Base-by-base conservation (phyloP, 2,113 vertebrate genomes). In the Odobenus rosmarus region DNA sequence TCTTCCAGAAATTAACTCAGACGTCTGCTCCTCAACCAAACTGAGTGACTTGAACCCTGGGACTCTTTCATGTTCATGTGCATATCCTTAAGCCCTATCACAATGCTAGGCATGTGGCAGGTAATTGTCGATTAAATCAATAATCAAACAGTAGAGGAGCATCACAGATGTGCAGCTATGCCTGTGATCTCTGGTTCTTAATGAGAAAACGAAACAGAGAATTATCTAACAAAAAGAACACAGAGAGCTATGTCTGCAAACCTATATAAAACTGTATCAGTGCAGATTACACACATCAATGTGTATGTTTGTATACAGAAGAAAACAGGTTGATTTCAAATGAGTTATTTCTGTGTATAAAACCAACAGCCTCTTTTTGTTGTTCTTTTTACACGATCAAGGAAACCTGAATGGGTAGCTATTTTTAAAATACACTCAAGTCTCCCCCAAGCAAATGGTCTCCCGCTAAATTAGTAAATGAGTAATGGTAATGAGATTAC, bases 401-500 rank as follows among this genome's bases (percentile, higher is more conserved):
- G 82, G 79, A 96, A 97, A 92, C 79, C 36, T 97, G 79, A 95
- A 33, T 59, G 39, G 64, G 69, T 53, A 94, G 79, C 94, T 97
- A 92, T 96, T 96, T 96, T 96, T 76, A 93, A 92, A 91, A 93
- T 14, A 74, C 62, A 90, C 10, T 2, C 46, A 84, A 96, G 83
- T 46, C 72, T 97, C 79, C 92, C 93, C 42, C 28, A 59, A 94
- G 85, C 88, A 97, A 97, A 97, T 80, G 72, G 36, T 93, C 67
- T 95, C 79, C 69, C 36, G 57, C 42, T 95, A 88, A 98, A 95
- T 95, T 89, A 96, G 93, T 81, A 93, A 97, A 86, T 90, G 95
- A 97, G 51, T 91, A 90, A 61, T 55, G 59, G 24, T 71, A 81
- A 97, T 90, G 46, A 92, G 31, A 88, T 95, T 93, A 93, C 92